phyloP scores from a whole-genome alignment of 30 jellyfish, hydroid and myxozoan species.

The Hydractinia echinata region DNA sequence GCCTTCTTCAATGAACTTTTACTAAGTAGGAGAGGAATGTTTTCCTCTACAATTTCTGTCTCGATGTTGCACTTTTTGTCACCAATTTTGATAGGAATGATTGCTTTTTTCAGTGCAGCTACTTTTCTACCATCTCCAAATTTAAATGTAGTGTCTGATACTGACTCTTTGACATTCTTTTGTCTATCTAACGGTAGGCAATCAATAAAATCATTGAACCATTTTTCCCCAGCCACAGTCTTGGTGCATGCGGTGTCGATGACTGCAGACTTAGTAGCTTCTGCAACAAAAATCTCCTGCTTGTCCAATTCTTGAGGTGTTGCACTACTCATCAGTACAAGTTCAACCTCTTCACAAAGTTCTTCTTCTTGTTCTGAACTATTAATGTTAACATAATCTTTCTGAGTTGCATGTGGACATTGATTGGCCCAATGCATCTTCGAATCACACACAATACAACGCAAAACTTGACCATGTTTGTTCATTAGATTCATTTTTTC shows the following conservation, averaged over 20 bases:
- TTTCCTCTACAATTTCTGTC: not conserved
- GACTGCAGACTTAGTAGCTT: no score
- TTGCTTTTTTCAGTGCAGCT: not conserved
- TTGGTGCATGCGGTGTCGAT: no score
- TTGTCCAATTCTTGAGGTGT: not conserved
- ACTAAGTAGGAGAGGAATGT: not conserved
- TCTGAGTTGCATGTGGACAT: conserved; percentile 10
- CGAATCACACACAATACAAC: not conserved
- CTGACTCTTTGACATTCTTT: conserved; percentile 2
- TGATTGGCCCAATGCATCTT: conserved; percentile 13
- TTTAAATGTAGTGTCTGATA: not conserved
- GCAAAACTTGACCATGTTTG: not conserved
- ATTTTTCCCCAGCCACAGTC: no score
- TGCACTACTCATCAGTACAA: no score
- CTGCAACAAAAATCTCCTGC: conserved; percentile 14
- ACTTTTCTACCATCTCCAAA: not conserved
- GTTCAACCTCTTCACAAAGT: not conserved
- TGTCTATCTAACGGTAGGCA: not conserved
- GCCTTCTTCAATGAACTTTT: no score
- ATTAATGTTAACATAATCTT: not conserved
- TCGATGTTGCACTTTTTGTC: conserved; percentile 8
- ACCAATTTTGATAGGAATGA: conserved; percentile 3
- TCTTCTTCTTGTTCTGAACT: not conserved
- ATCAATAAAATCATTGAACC: not conserved
- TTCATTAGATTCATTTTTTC: not conserved